These are phyloP conservation scores for Chrysocyon brachyurus DNA, from an alignment of 2,797 vertebrate genomes.

Conservation along the genomic window DNA sequence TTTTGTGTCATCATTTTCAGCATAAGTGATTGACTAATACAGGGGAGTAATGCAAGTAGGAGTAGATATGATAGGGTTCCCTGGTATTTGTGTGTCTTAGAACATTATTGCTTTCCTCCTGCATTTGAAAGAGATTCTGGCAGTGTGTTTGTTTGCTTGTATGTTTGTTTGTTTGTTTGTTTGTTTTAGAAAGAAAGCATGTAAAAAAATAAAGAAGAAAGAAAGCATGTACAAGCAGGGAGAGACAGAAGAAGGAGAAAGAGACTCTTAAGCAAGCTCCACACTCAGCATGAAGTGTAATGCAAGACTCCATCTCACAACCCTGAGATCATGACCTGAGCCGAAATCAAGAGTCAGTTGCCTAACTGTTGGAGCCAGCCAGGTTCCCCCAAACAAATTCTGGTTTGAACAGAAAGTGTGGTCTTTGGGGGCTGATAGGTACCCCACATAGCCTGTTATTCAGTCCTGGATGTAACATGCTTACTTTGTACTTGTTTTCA, in stretches of 20 bases:
- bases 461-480: neutral
- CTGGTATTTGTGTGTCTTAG: neutral
- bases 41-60: neutral
- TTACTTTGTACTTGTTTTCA: neutral
- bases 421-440: neutral
- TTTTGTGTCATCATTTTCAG: neutral
- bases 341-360: neutral
- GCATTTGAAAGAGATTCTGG: neutral
- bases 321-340: neutral
- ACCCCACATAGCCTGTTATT: neutral
- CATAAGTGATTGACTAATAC: neutral
- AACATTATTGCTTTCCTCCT: neutral
- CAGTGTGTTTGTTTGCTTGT: neutral
- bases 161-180: neutral
- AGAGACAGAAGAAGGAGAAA: neutral
- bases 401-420: neutral
- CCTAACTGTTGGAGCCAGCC: neutral
- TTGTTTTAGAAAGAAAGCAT: neutral
- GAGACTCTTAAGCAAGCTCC: neutral
- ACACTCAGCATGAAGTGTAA: no score
- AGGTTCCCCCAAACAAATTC: neutral
- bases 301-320: neutral
- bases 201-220: no score
- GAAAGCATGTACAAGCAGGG: neutral
- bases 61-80: neutral